Conservation (phyloP, 2,797 vertebrate genomes). For the Mormyrus proboscirostris region DNA sequence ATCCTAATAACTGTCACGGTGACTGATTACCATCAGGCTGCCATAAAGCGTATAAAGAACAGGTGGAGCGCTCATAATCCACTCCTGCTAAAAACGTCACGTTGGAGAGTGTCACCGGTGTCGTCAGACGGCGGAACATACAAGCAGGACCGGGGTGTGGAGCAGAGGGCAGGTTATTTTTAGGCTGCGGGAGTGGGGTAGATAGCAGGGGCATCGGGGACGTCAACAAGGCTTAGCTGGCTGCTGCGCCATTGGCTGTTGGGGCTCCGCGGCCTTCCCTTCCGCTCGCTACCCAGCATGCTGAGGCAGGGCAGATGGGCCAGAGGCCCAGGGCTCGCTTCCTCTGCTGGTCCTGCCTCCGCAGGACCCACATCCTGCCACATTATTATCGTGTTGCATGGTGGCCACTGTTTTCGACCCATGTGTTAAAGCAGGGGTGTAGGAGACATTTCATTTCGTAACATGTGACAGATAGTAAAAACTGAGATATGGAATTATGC, state of each 20-base stretch:
- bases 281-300: background rate
- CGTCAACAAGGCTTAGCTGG: constrained; percentile 33
- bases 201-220: constrained; percentile 27
- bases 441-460: background rate
- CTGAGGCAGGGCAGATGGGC: background rate
- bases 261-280: background rate
- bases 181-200: constrained; percentile 33
- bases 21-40: background rate
- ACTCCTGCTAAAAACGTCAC: constrained; percentile 40
- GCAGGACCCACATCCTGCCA: background rate
- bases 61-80: background rate
- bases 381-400: background rate
- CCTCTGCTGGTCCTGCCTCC: background rate
- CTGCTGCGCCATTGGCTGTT: constrained; percentile 23
- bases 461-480: background rate
- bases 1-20: background rate
- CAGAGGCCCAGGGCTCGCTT: background rate
- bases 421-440: background rate
- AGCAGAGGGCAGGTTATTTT: constrained; percentile 45
- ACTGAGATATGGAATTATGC: background rate
- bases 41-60: constrained; percentile 4
- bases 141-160: constrained; percentile 37
- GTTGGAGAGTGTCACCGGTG: constrained; percentile 19
- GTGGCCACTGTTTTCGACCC: background rate
- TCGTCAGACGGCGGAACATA: constrained; percentile 39